Percentiles rank a stretch among this genome's conserved stretches.
These are phyloP conservation scores for Nesoenas mayeri DNA, from an alignment of 2,113 vertebrate genomes.

Conservation along the genomic window DNA sequence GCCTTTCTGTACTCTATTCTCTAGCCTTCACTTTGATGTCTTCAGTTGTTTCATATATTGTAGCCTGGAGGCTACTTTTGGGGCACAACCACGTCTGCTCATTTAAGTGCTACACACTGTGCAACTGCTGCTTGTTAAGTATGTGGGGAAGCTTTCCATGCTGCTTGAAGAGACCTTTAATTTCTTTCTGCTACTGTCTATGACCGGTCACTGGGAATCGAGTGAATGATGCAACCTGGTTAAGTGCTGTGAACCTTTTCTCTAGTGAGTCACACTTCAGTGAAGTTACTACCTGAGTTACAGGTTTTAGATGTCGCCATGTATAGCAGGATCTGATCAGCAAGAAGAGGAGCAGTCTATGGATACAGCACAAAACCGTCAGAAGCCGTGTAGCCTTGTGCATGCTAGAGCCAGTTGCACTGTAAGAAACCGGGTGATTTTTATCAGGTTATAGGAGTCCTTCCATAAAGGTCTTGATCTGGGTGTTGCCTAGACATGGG, in stretches of 20 bases:
- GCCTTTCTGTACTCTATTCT: background rate
- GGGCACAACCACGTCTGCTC: background rate
- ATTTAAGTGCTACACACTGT: background rate
- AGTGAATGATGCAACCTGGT: background rate
- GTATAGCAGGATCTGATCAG: background rate
- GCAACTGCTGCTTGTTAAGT: background rate
- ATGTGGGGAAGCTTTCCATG: background rate
- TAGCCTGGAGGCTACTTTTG: background rate
- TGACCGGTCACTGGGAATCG: background rate
- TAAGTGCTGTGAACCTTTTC: background rate
- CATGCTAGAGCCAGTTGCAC: background rate
- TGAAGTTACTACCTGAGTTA: background rate
- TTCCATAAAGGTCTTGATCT: background rate
- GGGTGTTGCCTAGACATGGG: background rate
- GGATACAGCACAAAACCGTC: accelerated
- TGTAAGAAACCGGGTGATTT: background rate
- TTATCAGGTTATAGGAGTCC: background rate
- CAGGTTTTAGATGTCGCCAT: background rate
- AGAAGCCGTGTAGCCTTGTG: accelerated
- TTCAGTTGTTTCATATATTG: background rate
- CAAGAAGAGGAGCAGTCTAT: background rate
- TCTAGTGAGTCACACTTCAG: background rate
- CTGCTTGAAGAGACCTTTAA: background rate
- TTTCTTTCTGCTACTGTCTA: background rate
- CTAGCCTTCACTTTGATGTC: background rate